Base-by-base conservation (phyloP, 2,888 invertebrate genomes). In the Candidula unifasciata region DNA sequence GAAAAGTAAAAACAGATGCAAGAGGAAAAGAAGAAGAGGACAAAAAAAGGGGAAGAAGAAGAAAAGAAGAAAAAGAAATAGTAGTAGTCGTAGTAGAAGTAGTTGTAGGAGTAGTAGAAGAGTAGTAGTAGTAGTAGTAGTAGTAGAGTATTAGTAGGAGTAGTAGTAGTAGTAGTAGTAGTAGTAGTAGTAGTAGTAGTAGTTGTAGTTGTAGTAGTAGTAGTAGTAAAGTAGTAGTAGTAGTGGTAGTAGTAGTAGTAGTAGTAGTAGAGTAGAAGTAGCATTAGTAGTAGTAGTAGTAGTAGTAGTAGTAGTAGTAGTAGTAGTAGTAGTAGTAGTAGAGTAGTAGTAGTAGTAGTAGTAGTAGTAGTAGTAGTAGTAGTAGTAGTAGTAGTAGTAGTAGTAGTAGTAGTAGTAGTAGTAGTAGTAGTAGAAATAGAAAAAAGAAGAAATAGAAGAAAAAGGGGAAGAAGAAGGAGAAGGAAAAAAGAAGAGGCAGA, bases 331-430 rank as follows among this genome's bases (percentile, higher is more conserved):
- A n/a, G n/a, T n/a, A n/a, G n/a, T n/a, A n/a, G n/a, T n/a, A n/a
- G n/a, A n/a, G 80, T 73, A 73, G 80, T 73, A 80, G 84, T 71
- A 84, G 66, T 66, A 84, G 80, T 73, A 73, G 80, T 74, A 80
- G 73, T 73, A 74, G 71, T 84, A 79, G 71, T 78, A 57, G 83
- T 79, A 80, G 44, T 44, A 71, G 37, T 71, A 71, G 37, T 71
- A 44, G 71, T 44, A 44, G 44, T 44, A 71, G 24, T 69, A 69
- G 69, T 69, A 69, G 69, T 35, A 69, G 69, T 69, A 27, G 69
- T 69, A 35, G 69, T 69, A 74, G 83, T 78, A 69, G 83, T 79
- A 77, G 83, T 84, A 71, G 78, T 69, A 71, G 84, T 69, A 69
- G 84, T 71, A 44, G 79, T 71, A 79, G 79, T 79, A 71, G 79